Percentiles rank a stretch among this genome's conserved stretches.
phyloP scores from a whole-genome alignment of 2,797 vertebrate genomes.

The Eremophila alpestris region DNA sequence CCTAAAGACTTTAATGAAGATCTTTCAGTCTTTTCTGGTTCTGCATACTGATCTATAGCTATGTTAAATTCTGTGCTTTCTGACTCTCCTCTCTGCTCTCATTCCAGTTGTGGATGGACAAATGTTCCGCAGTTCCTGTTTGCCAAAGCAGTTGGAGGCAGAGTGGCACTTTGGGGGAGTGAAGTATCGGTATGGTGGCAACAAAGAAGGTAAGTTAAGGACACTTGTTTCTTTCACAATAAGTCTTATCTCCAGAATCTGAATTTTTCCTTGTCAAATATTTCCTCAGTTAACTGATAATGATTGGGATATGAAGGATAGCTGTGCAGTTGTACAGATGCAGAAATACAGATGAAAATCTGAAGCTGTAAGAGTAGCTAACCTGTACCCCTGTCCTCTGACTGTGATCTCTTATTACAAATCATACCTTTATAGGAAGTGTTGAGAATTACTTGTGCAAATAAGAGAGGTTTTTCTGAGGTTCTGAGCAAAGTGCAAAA shows the following conservation, averaged over 20 bases:
- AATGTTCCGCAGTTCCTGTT: slow-evolving; percentile 92
- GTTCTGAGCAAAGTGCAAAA: neutral
- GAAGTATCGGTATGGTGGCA: slow-evolving; percentile 93
- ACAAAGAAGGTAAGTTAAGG: slow-evolving; percentile 86
- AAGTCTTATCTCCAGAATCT: neutral
- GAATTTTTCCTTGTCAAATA: neutral
- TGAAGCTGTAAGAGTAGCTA: neutral
- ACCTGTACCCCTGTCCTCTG: neutral
- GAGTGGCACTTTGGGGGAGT: slow-evolving; percentile 91
- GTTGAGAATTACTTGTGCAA: neutral
- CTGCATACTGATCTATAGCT: neutral
- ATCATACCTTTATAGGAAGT: neutral
- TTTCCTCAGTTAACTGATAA: neutral
- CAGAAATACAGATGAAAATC: neutral
- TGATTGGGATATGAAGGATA: neutral
- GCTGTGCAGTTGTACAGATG: neutral
- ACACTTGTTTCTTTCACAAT: neutral
- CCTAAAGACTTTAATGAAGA: neutral
- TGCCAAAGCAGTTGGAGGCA: slow-evolving; percentile 90
- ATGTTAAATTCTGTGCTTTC: neutral
- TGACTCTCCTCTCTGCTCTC: neutral
- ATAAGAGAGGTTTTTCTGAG: neutral
- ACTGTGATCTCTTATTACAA: neutral
- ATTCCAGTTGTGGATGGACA: slow-evolving; percentile 74
- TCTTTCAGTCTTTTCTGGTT: neutral